Evolutionary conservation across 53 echinoderm and acorn worm genomes (phyloP), one percentile per base, ranked within the genome.

Genomic region (Paracentrotus lividus): DNA sequence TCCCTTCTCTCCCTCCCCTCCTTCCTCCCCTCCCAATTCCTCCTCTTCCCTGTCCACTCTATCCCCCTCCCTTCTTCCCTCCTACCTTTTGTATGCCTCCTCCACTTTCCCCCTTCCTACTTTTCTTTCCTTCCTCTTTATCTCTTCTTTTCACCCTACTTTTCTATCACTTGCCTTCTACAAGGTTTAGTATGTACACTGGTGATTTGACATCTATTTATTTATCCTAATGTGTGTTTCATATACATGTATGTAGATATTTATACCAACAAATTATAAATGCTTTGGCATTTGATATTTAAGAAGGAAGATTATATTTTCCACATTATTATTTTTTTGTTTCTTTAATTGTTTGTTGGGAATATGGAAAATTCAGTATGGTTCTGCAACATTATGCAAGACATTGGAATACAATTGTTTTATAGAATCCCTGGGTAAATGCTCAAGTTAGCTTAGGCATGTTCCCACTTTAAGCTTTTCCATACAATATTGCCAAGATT

Each of bases 221-320:
- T 81, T n/a, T 81, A 81, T 81, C 81, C 49, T 81, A 26, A 81
- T 81, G 44, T 81, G 81, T 81, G 81, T 81, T 81, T 81, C 81
- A 81, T 81, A 81, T 81, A 81, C 64, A 64, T 64, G 64, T 64
- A 5, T 81, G 81, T 45, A 45, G 81, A 47, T 81, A 81, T 81
- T 81, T 81, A 81, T 81, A 81, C 44, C 47, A 14, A 32, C 44
- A 81, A 81, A 47, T 45, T 81, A 21, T 81, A 45, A 72, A 72
- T 72, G 72, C n/a, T 72, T 72, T 72, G 72, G 40, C 72, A 72
- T 72, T 36, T 72, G 40, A 38, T 18, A 20, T 40, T 64, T 3
- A 40, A 10, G 32, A 26, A 3, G 64, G 40, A 36, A 18, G 18
- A 72, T 72, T 72, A 20, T 72, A 72, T 72, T 36, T 72, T 9